A percentile compares a stretch with the other conserved stretches of the same genome.
Conservation (phyloP, 2,888 invertebrate genomes). For the Eilema griseolum region DNA sequence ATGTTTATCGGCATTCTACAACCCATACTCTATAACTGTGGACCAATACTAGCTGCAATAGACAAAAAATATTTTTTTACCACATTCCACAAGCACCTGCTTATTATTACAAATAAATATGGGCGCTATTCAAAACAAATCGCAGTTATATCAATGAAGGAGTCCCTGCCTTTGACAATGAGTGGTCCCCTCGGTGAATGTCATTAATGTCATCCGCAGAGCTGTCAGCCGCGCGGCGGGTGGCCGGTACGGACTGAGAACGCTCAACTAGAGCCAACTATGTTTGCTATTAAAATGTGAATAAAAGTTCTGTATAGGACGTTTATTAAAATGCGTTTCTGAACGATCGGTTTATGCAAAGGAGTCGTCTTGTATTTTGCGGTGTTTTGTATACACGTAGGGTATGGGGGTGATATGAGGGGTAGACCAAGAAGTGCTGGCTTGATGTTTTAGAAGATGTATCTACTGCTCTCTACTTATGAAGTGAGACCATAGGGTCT, state of each 20-base stretch:
- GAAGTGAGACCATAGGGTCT: too few species aligned
- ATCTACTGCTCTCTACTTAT: too few species aligned
- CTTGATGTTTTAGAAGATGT: too few species aligned
- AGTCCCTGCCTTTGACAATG: conserved; percentile 52
- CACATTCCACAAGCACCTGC: not conserved
- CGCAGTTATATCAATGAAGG: conserved; percentile 37
- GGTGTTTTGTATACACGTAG: too few species aligned
- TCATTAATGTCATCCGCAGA: conserved; percentile 72
- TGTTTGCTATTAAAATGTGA: conserved; percentile 14
- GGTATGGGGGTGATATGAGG: too few species aligned
- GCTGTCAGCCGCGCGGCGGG: conserved; percentile 47
- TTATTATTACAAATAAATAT: conserved; percentile 15
- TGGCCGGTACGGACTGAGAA: conserved; percentile 27
- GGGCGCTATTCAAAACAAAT: conserved; percentile 18
- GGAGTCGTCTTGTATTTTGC: not conserved
- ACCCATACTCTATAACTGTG: too few species aligned
- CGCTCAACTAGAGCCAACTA: conserved; percentile 7
- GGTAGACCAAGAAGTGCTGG: too few species aligned
- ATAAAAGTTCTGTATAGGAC: conserved; percentile 15
- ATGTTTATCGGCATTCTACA: too few species aligned
- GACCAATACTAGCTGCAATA: not conserved
- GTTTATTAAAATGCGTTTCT: conserved; percentile 7
- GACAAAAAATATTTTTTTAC: not conserved
- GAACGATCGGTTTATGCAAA: not conserved
- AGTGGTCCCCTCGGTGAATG: conserved; percentile 62